Evolutionary conservation across 2,113 vertebrate species (phyloP).

Genomic region (Gnathonemus echidnorhynchus): DNA sequence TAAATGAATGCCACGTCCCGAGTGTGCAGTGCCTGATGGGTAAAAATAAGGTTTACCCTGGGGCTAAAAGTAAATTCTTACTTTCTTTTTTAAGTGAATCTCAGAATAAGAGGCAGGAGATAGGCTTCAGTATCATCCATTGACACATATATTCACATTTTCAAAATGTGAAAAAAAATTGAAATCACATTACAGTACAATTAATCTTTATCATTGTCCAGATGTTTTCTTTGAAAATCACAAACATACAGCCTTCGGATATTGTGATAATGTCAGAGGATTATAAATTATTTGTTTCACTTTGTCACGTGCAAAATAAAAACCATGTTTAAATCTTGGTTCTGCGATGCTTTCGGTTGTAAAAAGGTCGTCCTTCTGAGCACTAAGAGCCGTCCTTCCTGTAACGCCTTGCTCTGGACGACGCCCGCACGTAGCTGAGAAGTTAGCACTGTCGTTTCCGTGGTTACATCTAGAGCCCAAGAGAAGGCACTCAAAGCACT

Average conservation of each 20-base stretch:
- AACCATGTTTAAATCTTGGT: background rate
- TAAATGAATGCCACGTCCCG: background rate
- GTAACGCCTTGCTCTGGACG: background rate
- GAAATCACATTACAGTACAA: background rate
- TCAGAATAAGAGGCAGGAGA: background rate
- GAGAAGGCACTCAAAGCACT: background rate
- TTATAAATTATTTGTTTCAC: background rate
- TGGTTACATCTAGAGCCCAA: conserved; percentile 9
- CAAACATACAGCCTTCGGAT: background rate
- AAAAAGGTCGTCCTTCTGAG: background rate
- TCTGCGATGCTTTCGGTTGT: background rate
- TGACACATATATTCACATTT: background rate
- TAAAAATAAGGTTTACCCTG: background rate
- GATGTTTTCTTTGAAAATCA: background rate
- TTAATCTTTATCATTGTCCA: background rate
- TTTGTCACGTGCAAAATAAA: background rate
- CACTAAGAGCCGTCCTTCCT: background rate
- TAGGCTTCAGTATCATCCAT: background rate
- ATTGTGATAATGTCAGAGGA: background rate
- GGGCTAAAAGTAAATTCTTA: background rate
- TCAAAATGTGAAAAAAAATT: background rate
- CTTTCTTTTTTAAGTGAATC: background rate
- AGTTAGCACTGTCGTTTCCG: conserved; percentile 13
- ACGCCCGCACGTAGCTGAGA: background rate
- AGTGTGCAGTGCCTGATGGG: conserved; percentile 3